Percentiles rank a stretch among this genome's conserved stretches.
These are phyloP conservation scores for Mastomys coucha DNA, from an alignment of 2,113 vertebrate species.

Conservation along the genomic window DNA sequence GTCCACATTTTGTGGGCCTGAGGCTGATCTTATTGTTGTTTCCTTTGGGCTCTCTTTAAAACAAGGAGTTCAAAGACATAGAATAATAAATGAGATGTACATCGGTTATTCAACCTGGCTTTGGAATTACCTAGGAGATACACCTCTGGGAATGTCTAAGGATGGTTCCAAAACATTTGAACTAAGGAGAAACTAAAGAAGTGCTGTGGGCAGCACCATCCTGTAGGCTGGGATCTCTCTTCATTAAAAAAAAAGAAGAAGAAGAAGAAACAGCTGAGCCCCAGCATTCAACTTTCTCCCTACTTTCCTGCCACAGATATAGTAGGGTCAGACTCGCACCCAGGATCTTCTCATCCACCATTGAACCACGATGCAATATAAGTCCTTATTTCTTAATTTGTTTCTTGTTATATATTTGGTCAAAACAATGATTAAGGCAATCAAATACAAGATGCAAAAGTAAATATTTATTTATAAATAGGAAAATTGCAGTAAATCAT, in stretches of 20 bases:
- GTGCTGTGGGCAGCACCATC: background rate
- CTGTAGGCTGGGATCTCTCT: too few relatives aligned
- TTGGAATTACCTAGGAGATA: background rate
- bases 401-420: background rate
- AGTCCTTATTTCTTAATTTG: background rate
- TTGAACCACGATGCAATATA: background rate
- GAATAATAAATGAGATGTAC: background rate
- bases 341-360: too few relatives aligned
- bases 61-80: background rate
- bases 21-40: background rate
- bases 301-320: background rate
- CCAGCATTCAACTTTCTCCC: background rate
- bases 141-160: background rate
- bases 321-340: background rate
- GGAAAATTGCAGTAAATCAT: background rate
- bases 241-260: background rate
- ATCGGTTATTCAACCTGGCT: background rate
- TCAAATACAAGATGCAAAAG: background rate
- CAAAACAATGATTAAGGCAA: background rate
- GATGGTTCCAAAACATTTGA: background rate
- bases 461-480: background rate
- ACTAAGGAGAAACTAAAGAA: background rate
- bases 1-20: background rate
- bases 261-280: background rate
- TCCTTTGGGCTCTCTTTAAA: background rate